Evolutionary conservation across 2,888 invertebrate species (phyloP).

Genomic region (Drosophila robusta): DNA sequence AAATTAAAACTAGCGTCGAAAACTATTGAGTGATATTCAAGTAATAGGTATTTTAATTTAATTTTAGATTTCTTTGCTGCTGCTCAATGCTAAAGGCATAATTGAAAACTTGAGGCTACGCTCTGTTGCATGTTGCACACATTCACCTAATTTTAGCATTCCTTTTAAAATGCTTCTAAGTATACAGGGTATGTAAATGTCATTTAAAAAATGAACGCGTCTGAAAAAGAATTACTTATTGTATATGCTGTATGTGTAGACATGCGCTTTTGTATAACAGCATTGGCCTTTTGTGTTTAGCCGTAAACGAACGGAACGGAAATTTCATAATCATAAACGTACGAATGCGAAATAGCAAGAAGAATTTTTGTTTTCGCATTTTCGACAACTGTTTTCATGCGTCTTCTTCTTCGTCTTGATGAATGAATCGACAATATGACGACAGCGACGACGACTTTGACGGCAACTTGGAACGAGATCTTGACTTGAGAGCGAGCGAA

Average conservation of each 20-base stretch:
- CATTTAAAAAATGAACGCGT: slow-evolving; percentile 42
- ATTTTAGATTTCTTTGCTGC: too few species aligned
- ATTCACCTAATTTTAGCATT: not conserved
- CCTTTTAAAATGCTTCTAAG: not conserved
- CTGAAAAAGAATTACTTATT: slow-evolving; percentile 47
- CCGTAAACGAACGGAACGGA: slow-evolving; percentile 65
- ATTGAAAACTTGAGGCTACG: too few species aligned
- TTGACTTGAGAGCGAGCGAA: slow-evolving; percentile 34
- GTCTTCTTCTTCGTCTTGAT: slow-evolving; percentile 25
- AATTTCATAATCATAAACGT: slow-evolving; percentile 74
- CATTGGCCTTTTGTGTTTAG: slow-evolving; percentile 48
- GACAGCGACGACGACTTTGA: slow-evolving; percentile 22
- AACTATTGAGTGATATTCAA: not conserved
- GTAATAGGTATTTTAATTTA: too few species aligned
- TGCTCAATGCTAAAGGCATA: too few species aligned
- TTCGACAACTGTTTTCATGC: slow-evolving; percentile 47
- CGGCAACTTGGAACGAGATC: slow-evolving; percentile 37
- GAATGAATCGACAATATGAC: slow-evolving; percentile 58
- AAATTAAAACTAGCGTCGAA: too few species aligned
- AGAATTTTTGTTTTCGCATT: slow-evolving; percentile 52
- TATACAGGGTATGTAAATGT: slow-evolving; percentile 38
- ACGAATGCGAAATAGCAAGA: slow-evolving; percentile 30
- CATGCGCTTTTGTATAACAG: slow-evolving; percentile 57
- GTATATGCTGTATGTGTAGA: slow-evolving; percentile 36
- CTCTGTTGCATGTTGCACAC: too few species aligned